Base-by-base conservation (phyloP, 1,140 invertebrate genomes). In the Cyrtorhinus lividipennis region DNA sequence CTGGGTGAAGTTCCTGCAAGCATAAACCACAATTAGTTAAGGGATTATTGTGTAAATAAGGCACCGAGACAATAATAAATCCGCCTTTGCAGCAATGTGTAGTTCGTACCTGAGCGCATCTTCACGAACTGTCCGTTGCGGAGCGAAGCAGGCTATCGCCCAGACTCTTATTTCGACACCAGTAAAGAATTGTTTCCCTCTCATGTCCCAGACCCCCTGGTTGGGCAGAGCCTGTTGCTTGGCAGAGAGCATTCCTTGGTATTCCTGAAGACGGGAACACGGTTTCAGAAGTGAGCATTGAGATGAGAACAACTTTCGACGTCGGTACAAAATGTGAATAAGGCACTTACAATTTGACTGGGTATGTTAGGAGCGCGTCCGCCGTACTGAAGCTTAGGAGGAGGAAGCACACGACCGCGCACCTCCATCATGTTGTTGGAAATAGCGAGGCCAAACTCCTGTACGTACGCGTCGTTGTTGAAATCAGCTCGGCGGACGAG, bases 141-240 rank as follows among this genome's bases (percentile, higher is more conserved):
- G 95, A 0, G 97, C 97, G 76, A 99, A 99, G 73, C 97, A 99
- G 46, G 96, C 96, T 68, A 99, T 99, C 0, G 97, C 97, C 97
- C 97, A 99, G 12, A 98, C 93, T 64, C 95, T 80, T 65, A 99
- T 98, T 77, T 99, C 96, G 2, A 99, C 95, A 27, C 97, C 97
- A 57, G 93, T 98, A 74, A 97, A 98, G 76, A 99, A 99, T 76
- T 99, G 96, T 73, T 99, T 99, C 13, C 96, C 96, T 62, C 97
- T 81, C 97, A 99, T 99, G 74, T 99, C 97, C 97, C 97, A 99
- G 2, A 99, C 96, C 57, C 97, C 97, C 76, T 96, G 91, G 75
- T 96, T 98, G 1, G 96, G 96, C 70, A 98, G 79, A 22, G 96
- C 96, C 74, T 98, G 92, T 74, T 92, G 86, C 72, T 92, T 92